Conservation (phyloP, 92 coral and sea anemone genomes). For the Parazoanthus atlanticus region DNA sequence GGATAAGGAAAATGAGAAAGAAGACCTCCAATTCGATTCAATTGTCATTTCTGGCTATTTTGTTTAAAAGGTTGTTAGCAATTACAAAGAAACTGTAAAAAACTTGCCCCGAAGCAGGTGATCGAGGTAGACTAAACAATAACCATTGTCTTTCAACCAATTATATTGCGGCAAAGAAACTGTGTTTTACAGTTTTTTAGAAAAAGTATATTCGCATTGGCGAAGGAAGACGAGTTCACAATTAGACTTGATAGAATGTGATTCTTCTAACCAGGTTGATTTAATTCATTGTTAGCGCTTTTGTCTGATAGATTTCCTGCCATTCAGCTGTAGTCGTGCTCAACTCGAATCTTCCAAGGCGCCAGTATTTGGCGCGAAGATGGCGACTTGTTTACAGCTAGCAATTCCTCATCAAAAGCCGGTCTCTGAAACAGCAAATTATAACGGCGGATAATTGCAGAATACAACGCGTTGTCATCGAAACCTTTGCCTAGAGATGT, state of each 20-base stretch:
- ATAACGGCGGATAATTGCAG: conserved; percentile 23
- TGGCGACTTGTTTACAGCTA: neutral
- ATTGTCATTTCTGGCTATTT: neutral
- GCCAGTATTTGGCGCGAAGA: conserved; percentile 36
- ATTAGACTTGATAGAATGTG: neutral
- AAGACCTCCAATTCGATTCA: neutral
- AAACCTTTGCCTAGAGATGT: conserved; percentile 38
- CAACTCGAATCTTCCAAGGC: neutral
- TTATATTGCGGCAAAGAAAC: neutral
- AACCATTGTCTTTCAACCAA: conserved; percentile 20
- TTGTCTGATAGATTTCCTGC: conserved; percentile 5
- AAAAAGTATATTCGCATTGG: conserved; percentile 1
- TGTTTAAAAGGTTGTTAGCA: neutral
- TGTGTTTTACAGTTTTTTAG: neutral
- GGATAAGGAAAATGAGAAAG: neutral
- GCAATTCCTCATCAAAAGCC: conserved; percentile 20
- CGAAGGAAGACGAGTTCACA: neutral
- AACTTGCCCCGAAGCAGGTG: conserved; percentile 16
- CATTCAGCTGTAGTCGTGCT: neutral
- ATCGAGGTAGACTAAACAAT: neutral
- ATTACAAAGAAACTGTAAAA: conserved; percentile 3
- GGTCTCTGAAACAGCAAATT: conserved; percentile 6
- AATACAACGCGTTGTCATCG: conserved; percentile 27
- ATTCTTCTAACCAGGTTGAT: neutral
- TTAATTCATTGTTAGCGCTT: neutral